A percentile compares a stretch with the other conserved stretches of the same genome.
phyloP scores from a whole-genome alignment of 2,797 vertebrate genomes.

The Alfaro cultratus region DNA sequence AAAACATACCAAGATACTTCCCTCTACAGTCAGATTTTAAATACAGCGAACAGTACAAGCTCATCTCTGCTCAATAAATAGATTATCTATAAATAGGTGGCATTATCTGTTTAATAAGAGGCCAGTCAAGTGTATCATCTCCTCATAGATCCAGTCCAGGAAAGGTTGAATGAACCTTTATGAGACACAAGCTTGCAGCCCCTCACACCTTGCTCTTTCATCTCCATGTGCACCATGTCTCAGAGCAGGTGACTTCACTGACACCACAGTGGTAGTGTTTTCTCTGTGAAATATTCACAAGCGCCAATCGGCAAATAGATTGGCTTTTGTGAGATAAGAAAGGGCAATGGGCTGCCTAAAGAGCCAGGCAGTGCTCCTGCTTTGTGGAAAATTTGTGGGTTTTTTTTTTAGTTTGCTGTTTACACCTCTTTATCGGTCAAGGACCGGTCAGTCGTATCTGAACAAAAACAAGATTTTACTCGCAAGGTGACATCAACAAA shows the following conservation, averaged over 20 bases:
- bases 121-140: constrained; percentile 69
- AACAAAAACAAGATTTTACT: constrained; percentile 4
- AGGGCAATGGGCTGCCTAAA: background rate
- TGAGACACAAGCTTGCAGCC: constrained; percentile 22
- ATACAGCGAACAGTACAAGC: constrained; percentile 41
- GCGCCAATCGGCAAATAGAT: background rate
- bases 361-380: background rate
- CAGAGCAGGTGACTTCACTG: background rate
- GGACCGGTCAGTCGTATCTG: constrained; percentile 3
- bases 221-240: background rate
- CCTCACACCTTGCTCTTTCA: constrained; percentile 13
- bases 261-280: background rate
- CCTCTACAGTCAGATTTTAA: constrained; percentile 43
- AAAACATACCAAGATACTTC: constrained; percentile 29
- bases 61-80: constrained; percentile 75
- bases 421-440: constrained; percentile 25
- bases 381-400: background rate
- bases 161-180: constrained; percentile 25
- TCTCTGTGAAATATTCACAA: background rate
- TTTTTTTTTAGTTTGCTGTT: background rate
- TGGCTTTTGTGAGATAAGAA: background rate
- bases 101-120: constrained; percentile 77
- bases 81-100: constrained; percentile 84
- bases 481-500: background rate
- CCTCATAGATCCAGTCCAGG: constrained; percentile 66